Conservation (phyloP, 2,797 vertebrate species). For the Myripristis murdjan region DNA sequence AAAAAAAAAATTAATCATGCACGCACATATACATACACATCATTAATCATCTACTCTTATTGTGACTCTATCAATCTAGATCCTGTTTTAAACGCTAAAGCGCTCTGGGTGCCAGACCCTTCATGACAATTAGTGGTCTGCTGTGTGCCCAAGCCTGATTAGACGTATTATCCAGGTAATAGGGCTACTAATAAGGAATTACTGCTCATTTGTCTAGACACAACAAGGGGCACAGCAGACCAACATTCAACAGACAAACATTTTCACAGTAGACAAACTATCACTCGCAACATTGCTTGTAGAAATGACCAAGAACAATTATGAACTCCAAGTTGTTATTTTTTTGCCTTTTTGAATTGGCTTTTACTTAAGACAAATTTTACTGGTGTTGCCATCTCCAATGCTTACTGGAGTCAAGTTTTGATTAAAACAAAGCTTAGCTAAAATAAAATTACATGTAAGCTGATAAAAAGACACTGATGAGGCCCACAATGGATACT, state of each 20-base stretch:
- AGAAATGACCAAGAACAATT: constrained; percentile 26
- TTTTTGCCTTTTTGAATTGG: background rate
- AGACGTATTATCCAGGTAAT: constrained; percentile 52
- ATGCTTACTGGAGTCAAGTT: too few species aligned
- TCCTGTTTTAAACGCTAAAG: constrained; percentile 22
- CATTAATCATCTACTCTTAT: background rate
- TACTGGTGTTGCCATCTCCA: background rate
- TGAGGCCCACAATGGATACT: constrained; percentile 35
- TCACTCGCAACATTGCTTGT: constrained; percentile 8
- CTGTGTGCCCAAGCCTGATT: constrained; percentile 60
- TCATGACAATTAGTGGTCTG: constrained; percentile 40
- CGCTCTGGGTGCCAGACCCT: constrained; percentile 39
- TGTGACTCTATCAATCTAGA: constrained; percentile 12
- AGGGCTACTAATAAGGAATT: constrained; percentile 57
- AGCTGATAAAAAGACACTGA: constrained; percentile 23
- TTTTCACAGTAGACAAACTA: too few species aligned
- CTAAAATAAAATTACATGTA: too few species aligned
- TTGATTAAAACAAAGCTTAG: too few species aligned
- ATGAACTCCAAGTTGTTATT: background rate
- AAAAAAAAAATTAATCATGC: too few species aligned
- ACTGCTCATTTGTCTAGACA: constrained; percentile 60
- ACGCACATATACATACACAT: constrained; percentile 28
- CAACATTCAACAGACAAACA: constrained; percentile 24
- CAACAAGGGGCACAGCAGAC: constrained; percentile 27
- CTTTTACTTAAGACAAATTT: too few species aligned